Conservation (phyloP, 2,797 vertebrate genomes). For the Coilia nasus region DNA sequence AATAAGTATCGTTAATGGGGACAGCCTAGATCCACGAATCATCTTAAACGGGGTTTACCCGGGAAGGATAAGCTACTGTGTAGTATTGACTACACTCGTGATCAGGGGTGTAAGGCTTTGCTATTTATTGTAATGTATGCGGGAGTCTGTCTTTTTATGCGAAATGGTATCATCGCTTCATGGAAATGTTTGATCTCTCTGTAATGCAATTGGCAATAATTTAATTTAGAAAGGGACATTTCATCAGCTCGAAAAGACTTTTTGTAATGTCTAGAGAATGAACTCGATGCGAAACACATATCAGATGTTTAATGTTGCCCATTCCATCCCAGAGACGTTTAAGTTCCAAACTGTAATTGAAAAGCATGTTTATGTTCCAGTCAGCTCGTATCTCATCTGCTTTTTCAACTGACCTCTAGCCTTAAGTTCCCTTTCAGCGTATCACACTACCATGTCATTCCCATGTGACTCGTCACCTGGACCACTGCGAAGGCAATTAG, state of each 20-base stretch:
- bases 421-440: neutral
- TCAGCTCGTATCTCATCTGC: neutral
- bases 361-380: neutral
- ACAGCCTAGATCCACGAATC: conserved; percentile 25
- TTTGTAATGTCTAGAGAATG: neutral
- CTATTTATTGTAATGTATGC: neutral
- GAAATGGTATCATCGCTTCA: neutral
- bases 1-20: conserved; percentile 11
- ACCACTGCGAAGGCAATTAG: neutral
- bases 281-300: neutral
- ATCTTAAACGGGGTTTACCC: conserved; percentile 2
- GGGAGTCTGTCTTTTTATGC: neutral
- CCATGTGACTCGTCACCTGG: conserved; percentile 21
- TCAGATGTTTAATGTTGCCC: neutral
- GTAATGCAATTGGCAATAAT: neutral
- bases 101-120: neutral
- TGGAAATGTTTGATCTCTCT: too few species aligned
- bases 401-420: neutral
- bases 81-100: neutral
- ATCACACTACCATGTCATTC: neutral
- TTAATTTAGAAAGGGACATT: neutral
- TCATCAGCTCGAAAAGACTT: neutral
- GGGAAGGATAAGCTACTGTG: neutral
- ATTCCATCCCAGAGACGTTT: neutral
- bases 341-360: neutral